Base-by-base conservation (phyloP, 2,797 vertebrate genomes). In the Ispidina picta region DNA sequence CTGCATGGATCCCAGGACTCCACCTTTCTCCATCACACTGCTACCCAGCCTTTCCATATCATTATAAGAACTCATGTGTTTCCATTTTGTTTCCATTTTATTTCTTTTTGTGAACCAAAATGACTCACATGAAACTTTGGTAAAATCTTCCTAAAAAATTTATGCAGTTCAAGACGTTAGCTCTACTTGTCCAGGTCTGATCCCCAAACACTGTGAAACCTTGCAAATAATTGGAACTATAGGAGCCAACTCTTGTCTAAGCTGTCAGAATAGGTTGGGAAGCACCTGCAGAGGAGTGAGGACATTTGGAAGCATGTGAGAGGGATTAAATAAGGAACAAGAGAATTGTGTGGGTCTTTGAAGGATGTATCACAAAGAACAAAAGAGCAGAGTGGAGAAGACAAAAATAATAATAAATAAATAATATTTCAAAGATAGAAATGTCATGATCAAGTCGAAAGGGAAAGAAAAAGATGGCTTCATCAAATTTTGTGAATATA, bases 351-450 rank as follows among this genome's bases (percentile, higher is more conserved):
- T 63, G 76, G 35, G 39, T 88, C 85, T 89, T 89, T 83, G 89
- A 92, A 92, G 56, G 43, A 44, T 22, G 72, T 15, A 75, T 35
- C 70, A 80, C 18, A 69, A 43, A 74, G 62, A 66, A 90, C 75
- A 88, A 88, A 93, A 76, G 49, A 90, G 79, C 0, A 0, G 58
- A 94, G 62, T 73, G 41, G 31, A 78, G 33, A 89, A 69, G 25
- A 49, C 48, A 26, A 49, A 26, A 16, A 26, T 49, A 49, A 49
- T 49, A 49, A 49, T 49, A 16, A 33, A 80, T 74, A 92, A 93
- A 90, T 95, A 73, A 84, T 43, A 22, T 90, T 92, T 92, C 60
- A 83, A 78, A 93, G 62, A 64, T 85, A 37, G 12, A 71, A 92
- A 46, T 49, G 31, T 93, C 65, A 83, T 68, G 73, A 86, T 90